Base-by-base conservation (phyloP, 2,797 vertebrate species). In the Hydrolagus colliei region DNA sequence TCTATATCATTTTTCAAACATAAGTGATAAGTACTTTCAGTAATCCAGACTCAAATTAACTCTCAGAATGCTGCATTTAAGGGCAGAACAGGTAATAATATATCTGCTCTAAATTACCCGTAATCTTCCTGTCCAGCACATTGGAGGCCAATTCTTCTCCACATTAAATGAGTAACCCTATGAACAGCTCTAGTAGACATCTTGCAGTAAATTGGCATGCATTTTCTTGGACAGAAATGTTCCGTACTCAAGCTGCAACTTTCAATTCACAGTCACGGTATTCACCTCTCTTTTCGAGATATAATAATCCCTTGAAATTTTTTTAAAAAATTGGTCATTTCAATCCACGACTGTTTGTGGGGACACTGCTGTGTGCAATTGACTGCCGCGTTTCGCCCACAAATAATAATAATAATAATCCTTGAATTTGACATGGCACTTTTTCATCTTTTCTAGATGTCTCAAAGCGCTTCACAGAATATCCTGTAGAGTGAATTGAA, bases 101-200 rank as follows among this genome's bases (percentile, higher is more conserved):
- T 67, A 84, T 71, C 79, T 84, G 65, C 41, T 84, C 63, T n/a
- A 71, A 84, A 71, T 84, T 84, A 67, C 65, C 65, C 41, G 79
- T 32, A 84, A 84, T 84, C 71, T 84, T 84, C 79, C 65, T 84
- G 79, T 67, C 79, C 67, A 11, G 9, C 13, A 52, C 79, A 84
- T 84, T 84, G 18, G 67, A 32, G 68, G 32, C 68, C 67, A 27
- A 20, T 68, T 68, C 32, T 71, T 84, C 18, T 68, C 16, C 32
- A 71, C 67, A 71, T 63, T 16, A 84, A 65, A 71, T 71, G 35
- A 4, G 68, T 71, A 41, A 71, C 65, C 35, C 41, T 52, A 67
- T 16, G 65, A 84, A 52, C 78, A 79, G 14, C 62, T 67, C 62
- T 27, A 63, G 27, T 61, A 9, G 61, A 80, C 22, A 67, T 27